Percentiles rank a stretch among this genome's conserved stretches.
Evolutionary conservation across 2,888 invertebrate species (phyloP).

Genomic region (Troides oblongomaculatus): DNA sequence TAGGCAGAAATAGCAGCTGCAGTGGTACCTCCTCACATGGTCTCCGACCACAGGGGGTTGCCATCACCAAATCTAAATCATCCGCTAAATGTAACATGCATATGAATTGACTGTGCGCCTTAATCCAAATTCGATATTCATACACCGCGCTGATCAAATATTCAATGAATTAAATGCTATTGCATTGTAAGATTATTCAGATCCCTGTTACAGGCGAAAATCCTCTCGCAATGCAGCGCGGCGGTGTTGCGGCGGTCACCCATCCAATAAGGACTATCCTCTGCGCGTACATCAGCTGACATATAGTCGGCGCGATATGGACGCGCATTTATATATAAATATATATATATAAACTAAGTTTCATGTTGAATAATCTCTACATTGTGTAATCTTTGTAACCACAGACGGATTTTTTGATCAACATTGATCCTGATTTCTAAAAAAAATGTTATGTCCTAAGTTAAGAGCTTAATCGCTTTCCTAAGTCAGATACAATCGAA

Average conservation of each 20-base stretch:
- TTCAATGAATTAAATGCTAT: constrained; percentile 4
- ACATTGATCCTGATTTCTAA: background rate
- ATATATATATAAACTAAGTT: constrained; percentile 10
- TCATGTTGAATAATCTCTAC: constrained; percentile 18
- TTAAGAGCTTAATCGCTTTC: no score
- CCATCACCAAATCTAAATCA: background rate
- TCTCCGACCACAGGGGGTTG: no score
- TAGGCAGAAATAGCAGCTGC: no score
- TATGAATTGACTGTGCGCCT: background rate
- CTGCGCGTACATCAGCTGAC: constrained; percentile 63
- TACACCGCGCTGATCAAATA: constrained; percentile 16
- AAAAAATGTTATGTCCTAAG: background rate
- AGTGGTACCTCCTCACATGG: no score
- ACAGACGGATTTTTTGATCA: constrained; percentile 9
- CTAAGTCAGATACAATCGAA: background rate
- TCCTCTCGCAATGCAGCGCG: constrained; percentile 77
- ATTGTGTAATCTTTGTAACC: background rate
- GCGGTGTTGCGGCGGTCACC: constrained; percentile 50
- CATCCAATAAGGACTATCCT: constrained; percentile 59
- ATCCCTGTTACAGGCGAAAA: constrained; percentile 65
- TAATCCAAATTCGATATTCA: constrained; percentile 9
- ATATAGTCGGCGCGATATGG: constrained; percentile 59
- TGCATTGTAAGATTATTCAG: constrained; percentile 33
- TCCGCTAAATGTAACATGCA: background rate
- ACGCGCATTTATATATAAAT: constrained; percentile 51